These are phyloP conservation scores for Thermophis baileyi DNA, from an alignment of 2,113 vertebrate species.

Conservation along the genomic window DNA sequence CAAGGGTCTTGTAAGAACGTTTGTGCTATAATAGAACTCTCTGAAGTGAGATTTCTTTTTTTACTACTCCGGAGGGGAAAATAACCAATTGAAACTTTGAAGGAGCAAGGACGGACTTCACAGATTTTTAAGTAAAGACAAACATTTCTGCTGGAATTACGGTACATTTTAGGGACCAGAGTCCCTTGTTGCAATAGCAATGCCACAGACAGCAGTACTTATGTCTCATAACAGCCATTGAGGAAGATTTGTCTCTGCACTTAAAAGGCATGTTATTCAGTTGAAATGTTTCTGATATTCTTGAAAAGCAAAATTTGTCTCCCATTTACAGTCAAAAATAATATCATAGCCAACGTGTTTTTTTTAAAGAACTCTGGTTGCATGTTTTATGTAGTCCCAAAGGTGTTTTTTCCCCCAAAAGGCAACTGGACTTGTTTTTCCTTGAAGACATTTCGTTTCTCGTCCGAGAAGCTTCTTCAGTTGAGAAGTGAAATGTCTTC, in stretches of 20 bases:
- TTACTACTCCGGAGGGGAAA: not conserved
- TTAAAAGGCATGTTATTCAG: conserved; percentile 8
- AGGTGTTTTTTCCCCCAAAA: not conserved
- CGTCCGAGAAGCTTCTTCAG: no score
- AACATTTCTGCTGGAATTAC: not conserved
- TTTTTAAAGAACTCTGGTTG: not conserved
- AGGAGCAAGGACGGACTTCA: not conserved
- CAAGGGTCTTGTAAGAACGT: not conserved
- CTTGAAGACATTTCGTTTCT: no score
- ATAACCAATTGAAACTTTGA: conserved; percentile 13
- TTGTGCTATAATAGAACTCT: not conserved
- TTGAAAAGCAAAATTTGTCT: not conserved
- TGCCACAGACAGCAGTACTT: not conserved
- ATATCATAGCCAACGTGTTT: not conserved
- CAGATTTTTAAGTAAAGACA: conserved; percentile 28
- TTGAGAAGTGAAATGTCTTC: no score
- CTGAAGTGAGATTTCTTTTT: not conserved
- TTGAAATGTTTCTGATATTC: not conserved
- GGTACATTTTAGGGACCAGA: not conserved
- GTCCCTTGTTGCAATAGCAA: conserved; percentile 6
- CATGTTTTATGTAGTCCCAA: not conserved
- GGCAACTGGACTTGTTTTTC: no score
- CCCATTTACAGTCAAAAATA: not conserved
- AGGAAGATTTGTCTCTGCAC: not conserved
- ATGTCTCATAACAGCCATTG: not conserved